A percentile compares a stretch with the other conserved stretches of the same genome.
phyloP scores from a whole-genome alignment of 2,888 invertebrate species.

The Tethea ocularis region DNA sequence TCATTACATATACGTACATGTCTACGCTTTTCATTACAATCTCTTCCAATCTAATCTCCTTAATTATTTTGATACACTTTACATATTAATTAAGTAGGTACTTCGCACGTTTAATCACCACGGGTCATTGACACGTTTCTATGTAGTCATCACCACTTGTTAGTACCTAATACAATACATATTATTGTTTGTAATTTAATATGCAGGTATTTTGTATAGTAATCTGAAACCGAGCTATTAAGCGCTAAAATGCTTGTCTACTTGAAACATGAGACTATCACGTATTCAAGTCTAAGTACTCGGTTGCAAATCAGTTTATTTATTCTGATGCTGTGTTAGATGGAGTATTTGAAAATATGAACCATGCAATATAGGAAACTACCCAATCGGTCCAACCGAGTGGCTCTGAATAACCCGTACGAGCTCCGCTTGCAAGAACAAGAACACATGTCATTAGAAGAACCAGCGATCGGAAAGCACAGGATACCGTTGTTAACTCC shows the following conservation, averaged over 20 bases:
- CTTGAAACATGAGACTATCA: background rate
- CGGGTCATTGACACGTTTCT: background rate
- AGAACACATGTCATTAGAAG: conserved; percentile 36
- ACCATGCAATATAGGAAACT: too few relatives aligned
- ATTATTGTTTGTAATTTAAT: conserved; percentile 5
- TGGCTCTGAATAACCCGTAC: too few relatives aligned
- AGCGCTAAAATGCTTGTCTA: background rate
- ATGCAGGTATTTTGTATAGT: background rate
- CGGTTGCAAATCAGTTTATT: too few relatives aligned
- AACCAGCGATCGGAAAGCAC: conserved; percentile 39
- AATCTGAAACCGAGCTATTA: too few relatives aligned
- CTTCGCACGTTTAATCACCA: background rate
- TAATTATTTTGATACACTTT: background rate
- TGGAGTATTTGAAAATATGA: too few relatives aligned
- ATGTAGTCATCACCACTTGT: background rate
- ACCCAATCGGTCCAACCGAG: too few relatives aligned
- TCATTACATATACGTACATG: background rate
- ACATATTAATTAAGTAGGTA: background rate
- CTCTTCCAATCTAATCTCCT: conserved; percentile 1
- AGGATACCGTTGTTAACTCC: conserved; percentile 50
- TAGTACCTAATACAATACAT: conserved; percentile 3
- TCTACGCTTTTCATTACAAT: background rate
- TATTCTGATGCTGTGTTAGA: too few relatives aligned
- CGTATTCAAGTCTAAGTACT: background rate
- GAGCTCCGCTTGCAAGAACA: background rate